A percentile compares a stretch with the other conserved stretches of the same genome.
phyloP scores from a whole-genome alignment of 2,797 vertebrate species.

The Chelonia mydas region DNA sequence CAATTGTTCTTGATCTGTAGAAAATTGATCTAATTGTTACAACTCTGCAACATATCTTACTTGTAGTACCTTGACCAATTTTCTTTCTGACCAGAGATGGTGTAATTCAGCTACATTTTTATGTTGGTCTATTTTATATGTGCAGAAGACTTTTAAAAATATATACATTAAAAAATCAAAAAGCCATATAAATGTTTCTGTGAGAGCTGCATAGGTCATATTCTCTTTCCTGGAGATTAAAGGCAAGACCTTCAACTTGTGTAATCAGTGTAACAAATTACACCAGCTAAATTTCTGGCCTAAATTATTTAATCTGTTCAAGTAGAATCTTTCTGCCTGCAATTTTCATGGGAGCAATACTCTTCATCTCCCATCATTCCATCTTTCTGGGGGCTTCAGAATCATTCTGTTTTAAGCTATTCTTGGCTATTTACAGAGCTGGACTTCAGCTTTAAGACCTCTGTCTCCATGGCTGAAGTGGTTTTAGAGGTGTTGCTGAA shows the following conservation, averaged over 20 bases:
- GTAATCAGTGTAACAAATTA: slow-evolving; percentile 16
- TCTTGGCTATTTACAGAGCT: background rate
- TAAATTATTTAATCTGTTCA: slow-evolving; percentile 35
- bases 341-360: slow-evolving; percentile 2
- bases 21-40: background rate
- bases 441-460: background rate
- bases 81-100: background rate
- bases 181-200: background rate
- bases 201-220: background rate
- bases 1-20: background rate
- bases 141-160: background rate
- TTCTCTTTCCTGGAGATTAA: background rate
- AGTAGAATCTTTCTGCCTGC: slow-evolving; percentile 12
- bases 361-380: slow-evolving; percentile 3
- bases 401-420: slow-evolving; percentile 13
- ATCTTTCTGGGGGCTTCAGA: background rate
- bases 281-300: background rate
- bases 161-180: background rate
- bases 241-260: background rate
- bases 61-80: background rate
- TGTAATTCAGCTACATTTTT: background rate
- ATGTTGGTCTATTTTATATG: background rate
- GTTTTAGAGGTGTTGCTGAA: background rate
- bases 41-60: background rate
- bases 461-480: background rate